Evolutionary conservation across 2,888 invertebrate species (phyloP).

Genomic region (Lithophane ornitopus): DNA sequence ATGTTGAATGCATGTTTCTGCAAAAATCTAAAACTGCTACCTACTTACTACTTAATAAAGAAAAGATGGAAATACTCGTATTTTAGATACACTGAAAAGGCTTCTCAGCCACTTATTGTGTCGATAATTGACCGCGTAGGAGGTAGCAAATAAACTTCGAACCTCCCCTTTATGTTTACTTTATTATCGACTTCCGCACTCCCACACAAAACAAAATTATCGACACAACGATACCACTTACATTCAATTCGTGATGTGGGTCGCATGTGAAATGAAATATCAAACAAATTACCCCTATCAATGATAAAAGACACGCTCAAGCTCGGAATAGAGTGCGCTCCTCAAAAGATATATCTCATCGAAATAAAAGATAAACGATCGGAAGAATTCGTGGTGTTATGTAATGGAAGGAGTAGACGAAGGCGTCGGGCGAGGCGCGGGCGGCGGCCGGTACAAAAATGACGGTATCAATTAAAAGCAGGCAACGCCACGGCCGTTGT

Average conservation of each 20-base stretch:
- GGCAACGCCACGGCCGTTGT: constrained; percentile 75
- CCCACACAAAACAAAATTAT: constrained; percentile 49
- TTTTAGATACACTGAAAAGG: background rate
- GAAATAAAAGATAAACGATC: constrained; percentile 72
- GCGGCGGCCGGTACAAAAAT: constrained; percentile 80
- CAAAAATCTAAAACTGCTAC: background rate
- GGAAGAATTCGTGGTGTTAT: constrained; percentile 71
- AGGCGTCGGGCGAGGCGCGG: constrained; percentile 46
- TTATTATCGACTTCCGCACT: constrained; percentile 41
- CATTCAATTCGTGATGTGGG: constrained; percentile 66
- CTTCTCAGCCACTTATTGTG: background rate
- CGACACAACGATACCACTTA: constrained; percentile 49
- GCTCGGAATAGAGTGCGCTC: constrained; percentile 66
- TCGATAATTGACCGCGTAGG: constrained; percentile 18
- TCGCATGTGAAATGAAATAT: constrained; percentile 73
- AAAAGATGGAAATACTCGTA: background rate
- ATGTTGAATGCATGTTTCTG: background rate
- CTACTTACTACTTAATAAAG: background rate
- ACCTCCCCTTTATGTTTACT: constrained; percentile 19
- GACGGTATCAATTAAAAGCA: constrained; percentile 88
- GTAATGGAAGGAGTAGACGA: constrained; percentile 70
- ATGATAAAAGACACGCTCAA: constrained; percentile 74
- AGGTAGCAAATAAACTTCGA: constrained; percentile 5
- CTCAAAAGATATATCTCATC: constrained; percentile 68
- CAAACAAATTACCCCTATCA: constrained; percentile 75